phyloP scores from a whole-genome alignment of 2,113 vertebrate species.

The Gnathonemus longibarbis region DNA sequence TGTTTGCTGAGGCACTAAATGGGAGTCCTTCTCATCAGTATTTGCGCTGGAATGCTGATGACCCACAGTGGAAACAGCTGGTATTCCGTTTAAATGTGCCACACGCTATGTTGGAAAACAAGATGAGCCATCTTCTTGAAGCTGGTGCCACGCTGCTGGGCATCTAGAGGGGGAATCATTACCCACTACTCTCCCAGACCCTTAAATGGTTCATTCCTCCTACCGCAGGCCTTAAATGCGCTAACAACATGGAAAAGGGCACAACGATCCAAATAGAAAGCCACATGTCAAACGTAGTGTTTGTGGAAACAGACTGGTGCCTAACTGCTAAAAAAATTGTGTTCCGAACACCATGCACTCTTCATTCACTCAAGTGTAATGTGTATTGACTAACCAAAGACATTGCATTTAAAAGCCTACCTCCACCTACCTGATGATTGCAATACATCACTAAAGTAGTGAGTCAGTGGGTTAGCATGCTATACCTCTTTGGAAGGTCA shows the following conservation, averaged over 20 bases:
- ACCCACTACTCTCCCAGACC: background rate
- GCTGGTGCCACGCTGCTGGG: background rate
- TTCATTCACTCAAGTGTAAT: background rate
- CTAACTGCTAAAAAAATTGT: background rate
- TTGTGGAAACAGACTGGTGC: background rate
- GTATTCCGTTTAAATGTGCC: background rate
- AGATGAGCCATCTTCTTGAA: background rate
- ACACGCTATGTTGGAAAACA: background rate
- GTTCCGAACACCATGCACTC: background rate
- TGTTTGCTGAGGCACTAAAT: background rate
- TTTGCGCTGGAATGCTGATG: background rate
- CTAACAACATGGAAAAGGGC: background rate
- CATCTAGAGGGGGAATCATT: background rate
- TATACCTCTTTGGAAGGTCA: background rate
- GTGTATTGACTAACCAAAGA: background rate
- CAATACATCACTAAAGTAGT: background rate
- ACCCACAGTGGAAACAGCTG: background rate
- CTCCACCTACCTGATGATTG: background rate
- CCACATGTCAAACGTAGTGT: background rate
- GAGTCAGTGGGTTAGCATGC: background rate
- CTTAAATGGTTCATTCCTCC: background rate
- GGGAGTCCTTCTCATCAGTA: background rate
- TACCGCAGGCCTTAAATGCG: background rate
- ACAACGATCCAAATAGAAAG: background rate
- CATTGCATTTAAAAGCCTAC: background rate